These are phyloP conservation scores for Hypena proboscidalis DNA, from an alignment of 2,888 invertebrate species.

Conservation along the genomic window DNA sequence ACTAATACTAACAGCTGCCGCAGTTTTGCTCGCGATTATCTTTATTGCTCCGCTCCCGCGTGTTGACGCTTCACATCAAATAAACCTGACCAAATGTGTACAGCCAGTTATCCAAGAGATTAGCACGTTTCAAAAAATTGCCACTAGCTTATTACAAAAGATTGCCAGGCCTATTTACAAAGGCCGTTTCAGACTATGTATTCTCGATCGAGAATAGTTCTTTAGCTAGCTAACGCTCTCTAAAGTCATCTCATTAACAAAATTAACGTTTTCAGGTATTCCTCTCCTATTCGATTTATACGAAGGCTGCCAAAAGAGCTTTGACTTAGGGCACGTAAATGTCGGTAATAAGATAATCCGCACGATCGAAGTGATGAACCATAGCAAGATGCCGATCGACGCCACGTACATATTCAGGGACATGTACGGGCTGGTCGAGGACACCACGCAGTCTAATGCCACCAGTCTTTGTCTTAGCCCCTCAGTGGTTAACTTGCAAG, in stretches of 20 bases:
- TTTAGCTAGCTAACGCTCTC: no score
- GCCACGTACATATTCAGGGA: slow-evolving; percentile 81
- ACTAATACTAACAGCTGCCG: not conserved
- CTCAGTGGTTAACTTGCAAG: slow-evolving; percentile 34
- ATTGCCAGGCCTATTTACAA: no score
- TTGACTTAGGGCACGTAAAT: slow-evolving; percentile 74
- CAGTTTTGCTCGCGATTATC: no score
- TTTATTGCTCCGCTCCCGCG: no score
- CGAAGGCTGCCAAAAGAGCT: slow-evolving; percentile 79
- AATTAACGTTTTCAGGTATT: slow-evolving; percentile 72
- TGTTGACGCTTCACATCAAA: no score
- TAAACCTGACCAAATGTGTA: no score
- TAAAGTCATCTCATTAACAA: no score
- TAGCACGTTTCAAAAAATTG: no score
- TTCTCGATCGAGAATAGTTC: no score
- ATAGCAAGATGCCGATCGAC: slow-evolving; percentile 82
- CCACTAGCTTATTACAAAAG: no score
- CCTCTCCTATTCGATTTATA: slow-evolving; percentile 75
- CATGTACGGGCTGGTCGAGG: slow-evolving; percentile 69
- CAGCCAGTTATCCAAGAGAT: no score
- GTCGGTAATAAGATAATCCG: slow-evolving; percentile 80
- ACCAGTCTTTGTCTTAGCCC: slow-evolving; percentile 72
- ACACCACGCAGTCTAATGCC: slow-evolving; percentile 62
- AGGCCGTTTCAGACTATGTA: no score
- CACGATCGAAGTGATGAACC: slow-evolving; percentile 85